Base-by-base conservation (phyloP, 2,113 vertebrate species). In the Otocyon megalotis region DNA sequence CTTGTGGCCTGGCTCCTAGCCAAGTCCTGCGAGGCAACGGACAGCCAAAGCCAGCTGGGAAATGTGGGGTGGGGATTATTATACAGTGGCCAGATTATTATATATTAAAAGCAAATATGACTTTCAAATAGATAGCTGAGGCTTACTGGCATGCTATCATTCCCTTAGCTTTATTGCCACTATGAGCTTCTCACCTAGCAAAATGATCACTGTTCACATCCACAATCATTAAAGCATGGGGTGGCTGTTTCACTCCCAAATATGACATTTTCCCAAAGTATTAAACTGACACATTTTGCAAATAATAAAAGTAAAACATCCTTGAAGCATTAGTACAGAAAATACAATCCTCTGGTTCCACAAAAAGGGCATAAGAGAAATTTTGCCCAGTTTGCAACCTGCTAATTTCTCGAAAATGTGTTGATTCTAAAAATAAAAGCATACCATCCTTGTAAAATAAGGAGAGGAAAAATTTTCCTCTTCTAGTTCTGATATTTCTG, bases 301-400 rank as follows among this genome's bases (percentile, higher is more conserved):
- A 96, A 96, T 97, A 97, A 96, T 95, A 96, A 93, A 9, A 96
- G 79, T 4, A 69, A 97, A 98, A 96, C 8, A 20, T 60, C 69
- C 72, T 74, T 74, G 50, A 95, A 92, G 83, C 3, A 13, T 8
- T 22, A 86, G 67, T 14, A n/a, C 26, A 92, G 62, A 62, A 83
- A 95, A 93, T 89, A 50, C 11, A 92, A n/a, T 94, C n/a, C 91
- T 35, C 26, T 17, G n/a, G 11, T n/a, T 63, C 30, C 80, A 76
- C 43, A 28, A 65, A 88, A 24, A 74, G 16, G 50, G 11, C 13
- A 72, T 90, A 90, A 76, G 56, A 72, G 62, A 94, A 96, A 79
- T 6, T 63, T 30, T 85, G 19, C 26, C 43, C 63, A 82, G 54
- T 63, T 71, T 54, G 11, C 8, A 35, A 87, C 12, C 56, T 54